A percentile compares a stretch with the other conserved stretches of the same genome.
phyloP scores from a whole-genome alignment of 2,888 invertebrate genomes.

The Priocnemis perturbator region DNA sequence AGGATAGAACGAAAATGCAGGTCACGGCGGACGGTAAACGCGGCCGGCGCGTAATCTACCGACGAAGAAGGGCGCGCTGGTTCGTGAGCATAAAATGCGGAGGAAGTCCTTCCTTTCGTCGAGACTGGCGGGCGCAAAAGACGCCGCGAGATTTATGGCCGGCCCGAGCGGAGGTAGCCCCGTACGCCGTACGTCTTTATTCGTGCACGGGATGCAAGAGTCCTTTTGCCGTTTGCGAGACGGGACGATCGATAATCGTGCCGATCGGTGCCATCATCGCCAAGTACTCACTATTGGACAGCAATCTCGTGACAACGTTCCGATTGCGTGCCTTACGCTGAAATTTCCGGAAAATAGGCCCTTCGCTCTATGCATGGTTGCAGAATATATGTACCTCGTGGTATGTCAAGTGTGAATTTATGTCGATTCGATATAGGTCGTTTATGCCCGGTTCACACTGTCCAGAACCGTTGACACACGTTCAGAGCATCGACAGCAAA shows the following conservation, averaged over 20 bases:
- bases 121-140: conserved; percentile 12
- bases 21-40: conserved; percentile 38
- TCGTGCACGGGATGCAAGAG: conserved; percentile 8
- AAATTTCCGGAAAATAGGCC: too few species aligned
- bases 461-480: too few species aligned
- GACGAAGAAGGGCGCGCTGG: conserved; percentile 17
- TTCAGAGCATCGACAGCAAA: too few species aligned
- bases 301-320: conserved; percentile 10
- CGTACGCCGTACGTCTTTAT: conserved; percentile 23
- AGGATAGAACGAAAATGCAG: conserved; percentile 45
- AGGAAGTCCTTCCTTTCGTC: conserved; percentile 29
- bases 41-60: conserved; percentile 8
- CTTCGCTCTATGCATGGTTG: too few species aligned
- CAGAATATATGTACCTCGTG: too few species aligned
- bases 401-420: too few species aligned
- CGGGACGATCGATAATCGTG: conserved; percentile 25
- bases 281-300: neutral
- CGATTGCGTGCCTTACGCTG: too few species aligned
- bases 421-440: too few species aligned
- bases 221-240: neutral
- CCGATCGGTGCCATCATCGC: conserved; percentile 17
- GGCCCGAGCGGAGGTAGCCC: conserved; percentile 13
- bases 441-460: too few species aligned
- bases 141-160: conserved; percentile 21
- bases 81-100: conserved; percentile 23